Conservation (phyloP, 2,797 vertebrate species). For the Dromococcyx pavoninus region DNA sequence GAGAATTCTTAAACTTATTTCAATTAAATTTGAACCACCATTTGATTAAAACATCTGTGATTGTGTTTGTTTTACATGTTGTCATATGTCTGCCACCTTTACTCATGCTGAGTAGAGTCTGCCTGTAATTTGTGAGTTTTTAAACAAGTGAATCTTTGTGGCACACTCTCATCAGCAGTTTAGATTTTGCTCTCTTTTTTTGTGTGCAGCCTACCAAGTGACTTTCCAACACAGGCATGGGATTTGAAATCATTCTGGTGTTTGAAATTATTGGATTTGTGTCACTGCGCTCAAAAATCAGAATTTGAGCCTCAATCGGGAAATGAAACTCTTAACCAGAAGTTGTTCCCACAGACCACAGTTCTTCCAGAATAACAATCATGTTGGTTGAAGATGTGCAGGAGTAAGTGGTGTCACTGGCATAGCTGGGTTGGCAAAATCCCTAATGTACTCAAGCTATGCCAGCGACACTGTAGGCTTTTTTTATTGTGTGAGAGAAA, state of each 20-base stretch:
- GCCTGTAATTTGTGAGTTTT: neutral
- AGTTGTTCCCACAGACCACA: neutral
- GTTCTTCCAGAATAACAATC: neutral
- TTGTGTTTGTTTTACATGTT: neutral
- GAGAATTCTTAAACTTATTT: conserved; percentile 20
- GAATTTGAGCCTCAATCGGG: neutral
- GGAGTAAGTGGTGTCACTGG: neutral
- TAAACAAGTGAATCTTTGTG: conserved; percentile 23
- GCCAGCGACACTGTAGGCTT: neutral
- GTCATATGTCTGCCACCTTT: conserved; percentile 3
- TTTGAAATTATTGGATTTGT: neutral
- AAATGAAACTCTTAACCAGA: neutral
- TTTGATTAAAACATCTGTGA: conserved; percentile 13
- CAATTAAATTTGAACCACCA: neutral
- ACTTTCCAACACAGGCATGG: neutral
- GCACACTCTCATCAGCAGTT: neutral
- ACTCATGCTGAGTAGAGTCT: neutral
- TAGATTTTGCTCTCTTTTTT: neutral
- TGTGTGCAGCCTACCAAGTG: accelerated
- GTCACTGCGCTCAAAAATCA: neutral
- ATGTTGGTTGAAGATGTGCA: neutral
- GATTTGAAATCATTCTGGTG: neutral
- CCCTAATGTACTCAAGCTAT: neutral
- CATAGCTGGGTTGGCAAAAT: neutral
- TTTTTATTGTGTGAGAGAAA: neutral